Conservation (phyloP, 2,113 vertebrate species). For the Rhinolophus sinicus region DNA sequence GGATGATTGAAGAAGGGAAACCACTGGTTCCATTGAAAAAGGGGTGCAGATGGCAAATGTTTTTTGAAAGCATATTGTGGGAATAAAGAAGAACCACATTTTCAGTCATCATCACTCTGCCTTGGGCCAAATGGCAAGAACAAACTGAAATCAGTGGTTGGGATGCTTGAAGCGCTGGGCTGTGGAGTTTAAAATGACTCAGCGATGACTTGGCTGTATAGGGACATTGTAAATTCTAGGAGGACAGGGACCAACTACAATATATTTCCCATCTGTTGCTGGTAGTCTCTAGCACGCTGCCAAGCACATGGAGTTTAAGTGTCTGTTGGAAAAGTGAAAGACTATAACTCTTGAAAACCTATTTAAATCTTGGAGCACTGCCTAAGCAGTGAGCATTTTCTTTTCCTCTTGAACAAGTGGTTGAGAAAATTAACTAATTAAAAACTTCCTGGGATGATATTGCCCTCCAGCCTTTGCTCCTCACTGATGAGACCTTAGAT, state of each 20-base stretch:
- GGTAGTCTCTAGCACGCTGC: background rate
- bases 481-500: background rate
- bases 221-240: background rate
- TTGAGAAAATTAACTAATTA: conserved; percentile 17
- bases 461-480: background rate
- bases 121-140: background rate
- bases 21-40: background rate
- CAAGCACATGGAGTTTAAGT: background rate
- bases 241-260: background rate
- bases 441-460: background rate
- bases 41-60: background rate
- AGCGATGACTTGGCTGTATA: background rate
- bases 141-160: background rate
- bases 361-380: background rate
- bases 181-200: background rate
- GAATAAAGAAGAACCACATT: background rate
- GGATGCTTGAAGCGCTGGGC: background rate
- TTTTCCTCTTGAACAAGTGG: background rate
- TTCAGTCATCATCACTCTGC: background rate
- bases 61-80: background rate
- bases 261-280: background rate
- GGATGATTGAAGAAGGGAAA: background rate
- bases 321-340: background rate
- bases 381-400: background rate
- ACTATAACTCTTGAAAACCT: background rate